Conservation (phyloP, 30 jellyfish, hydroid and myxozoan species). For the Haliclystus octoradiatus region DNA sequence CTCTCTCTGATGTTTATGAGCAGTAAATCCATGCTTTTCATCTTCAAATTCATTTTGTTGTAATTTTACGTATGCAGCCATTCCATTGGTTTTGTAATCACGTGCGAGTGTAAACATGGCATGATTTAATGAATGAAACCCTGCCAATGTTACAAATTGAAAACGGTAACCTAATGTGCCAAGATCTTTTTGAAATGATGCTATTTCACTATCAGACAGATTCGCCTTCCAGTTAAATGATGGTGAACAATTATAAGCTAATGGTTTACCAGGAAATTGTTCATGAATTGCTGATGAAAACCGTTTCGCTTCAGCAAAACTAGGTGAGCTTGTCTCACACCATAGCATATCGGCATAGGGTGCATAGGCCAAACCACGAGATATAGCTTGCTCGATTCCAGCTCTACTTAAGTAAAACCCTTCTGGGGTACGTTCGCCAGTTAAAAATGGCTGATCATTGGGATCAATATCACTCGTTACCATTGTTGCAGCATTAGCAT, state of each 20-base stretch:
- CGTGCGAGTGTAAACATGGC: constrained; percentile 90
- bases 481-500: constrained; percentile 93
- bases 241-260: constrained; percentile 94
- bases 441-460: constrained; percentile 63
- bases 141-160: constrained; percentile 94
- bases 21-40: constrained; percentile 84
- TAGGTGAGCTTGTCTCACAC: constrained; percentile 86
- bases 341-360: constrained; percentile 84
- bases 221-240: constrained; percentile 87
- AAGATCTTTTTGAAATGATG: constrained; percentile 60
- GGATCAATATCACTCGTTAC: constrained; percentile 75
- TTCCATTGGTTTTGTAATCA: constrained; percentile 63
- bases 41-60: constrained; percentile 60
- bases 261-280: constrained; percentile 82
- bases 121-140: constrained; percentile 77
- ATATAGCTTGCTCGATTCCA: constrained; percentile 82
- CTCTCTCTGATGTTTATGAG: constrained; percentile 89
- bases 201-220: constrained; percentile 62
- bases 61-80: constrained; percentile 77
- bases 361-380: constrained; percentile 70
- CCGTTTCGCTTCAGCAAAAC: constrained; percentile 52
- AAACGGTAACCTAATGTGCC: constrained; percentile 87
- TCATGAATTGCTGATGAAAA: constrained; percentile 78
- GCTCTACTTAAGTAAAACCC: constrained; percentile 53
- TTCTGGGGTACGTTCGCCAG: constrained; percentile 93